Conservation (phyloP, 2,888 invertebrate genomes). For the Chalcis sispes region DNA sequence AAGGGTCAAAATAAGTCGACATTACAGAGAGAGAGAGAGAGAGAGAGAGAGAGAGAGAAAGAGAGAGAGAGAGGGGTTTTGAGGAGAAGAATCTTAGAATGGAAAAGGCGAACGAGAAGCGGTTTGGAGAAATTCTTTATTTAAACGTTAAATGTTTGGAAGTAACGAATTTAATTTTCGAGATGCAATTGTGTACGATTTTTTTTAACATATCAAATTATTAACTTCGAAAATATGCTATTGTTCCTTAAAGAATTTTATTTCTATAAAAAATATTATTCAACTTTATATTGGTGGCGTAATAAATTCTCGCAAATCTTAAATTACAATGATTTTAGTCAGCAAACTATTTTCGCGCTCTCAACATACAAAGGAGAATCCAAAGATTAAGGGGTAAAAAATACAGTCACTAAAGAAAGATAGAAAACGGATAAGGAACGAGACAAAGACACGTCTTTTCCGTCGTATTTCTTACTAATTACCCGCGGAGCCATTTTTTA, state of each 20-base stretch:
- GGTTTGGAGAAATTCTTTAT: slow-evolving; percentile 21
- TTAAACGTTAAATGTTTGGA: background rate
- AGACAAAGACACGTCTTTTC: slow-evolving; percentile 61
- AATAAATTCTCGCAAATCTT: no score
- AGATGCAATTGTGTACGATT: no score
- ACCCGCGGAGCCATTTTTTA: slow-evolving; percentile 66
- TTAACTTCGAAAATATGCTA: no score
- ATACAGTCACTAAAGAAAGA: slow-evolving; percentile 17
- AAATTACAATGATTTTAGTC: background rate
- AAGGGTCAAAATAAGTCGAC: background rate
- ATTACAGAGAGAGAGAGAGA: background rate
- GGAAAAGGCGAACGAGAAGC: slow-evolving; percentile 46
- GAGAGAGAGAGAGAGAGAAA: slow-evolving; percentile 13
- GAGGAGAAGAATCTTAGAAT: slow-evolving; percentile 22
- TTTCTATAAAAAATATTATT: background rate
- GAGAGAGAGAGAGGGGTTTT: slow-evolving; percentile 2
- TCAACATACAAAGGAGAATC: background rate
- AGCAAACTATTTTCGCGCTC: slow-evolving; percentile 20
- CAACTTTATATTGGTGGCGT: background rate
- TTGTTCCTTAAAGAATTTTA: no score
- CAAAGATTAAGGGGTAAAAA: no score
- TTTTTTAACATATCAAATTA: no score
- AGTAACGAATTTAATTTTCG: no score
- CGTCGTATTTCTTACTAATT: slow-evolving; percentile 69
- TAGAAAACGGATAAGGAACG: background rate